These are phyloP conservation scores for Artemisiospiza belli DNA, from an alignment of 2,113 vertebrate species.

Conservation along the genomic window DNA sequence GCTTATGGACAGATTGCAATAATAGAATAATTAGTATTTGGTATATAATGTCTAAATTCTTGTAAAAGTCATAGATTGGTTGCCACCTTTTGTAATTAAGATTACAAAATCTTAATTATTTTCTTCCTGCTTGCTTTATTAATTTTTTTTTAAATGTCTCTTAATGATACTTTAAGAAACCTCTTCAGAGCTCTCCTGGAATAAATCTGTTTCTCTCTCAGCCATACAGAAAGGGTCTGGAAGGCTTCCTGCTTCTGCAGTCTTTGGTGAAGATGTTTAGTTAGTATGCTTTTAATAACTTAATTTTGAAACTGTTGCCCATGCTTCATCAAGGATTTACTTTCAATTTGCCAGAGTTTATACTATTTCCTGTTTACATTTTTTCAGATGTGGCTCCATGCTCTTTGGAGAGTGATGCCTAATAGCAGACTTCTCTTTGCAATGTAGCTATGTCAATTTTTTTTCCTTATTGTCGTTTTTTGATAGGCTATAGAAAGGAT, in stretches of 20 bases:
- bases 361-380: neutral
- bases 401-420: neutral
- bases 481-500: neutral
- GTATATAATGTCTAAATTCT: neutral
- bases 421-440: neutral
- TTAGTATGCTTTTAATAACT: neutral
- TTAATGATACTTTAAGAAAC: neutral
- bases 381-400: accelerated
- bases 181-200: neutral
- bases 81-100: neutral
- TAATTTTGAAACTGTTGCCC: neutral
- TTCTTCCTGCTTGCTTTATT: neutral
- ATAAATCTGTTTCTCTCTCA: neutral
- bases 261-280: neutral
- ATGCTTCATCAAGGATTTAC: neutral
- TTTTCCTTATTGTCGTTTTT: neutral
- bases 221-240: neutral
- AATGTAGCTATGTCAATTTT: neutral
- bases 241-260: neutral
- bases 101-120: neutral
- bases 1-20: neutral
- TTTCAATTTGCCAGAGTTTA: neutral
- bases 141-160: neutral
- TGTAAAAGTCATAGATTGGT: neutral
- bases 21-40: neutral